Conservation (phyloP, 1,140 invertebrate species). For the Hirudo medicinalis region DNA sequence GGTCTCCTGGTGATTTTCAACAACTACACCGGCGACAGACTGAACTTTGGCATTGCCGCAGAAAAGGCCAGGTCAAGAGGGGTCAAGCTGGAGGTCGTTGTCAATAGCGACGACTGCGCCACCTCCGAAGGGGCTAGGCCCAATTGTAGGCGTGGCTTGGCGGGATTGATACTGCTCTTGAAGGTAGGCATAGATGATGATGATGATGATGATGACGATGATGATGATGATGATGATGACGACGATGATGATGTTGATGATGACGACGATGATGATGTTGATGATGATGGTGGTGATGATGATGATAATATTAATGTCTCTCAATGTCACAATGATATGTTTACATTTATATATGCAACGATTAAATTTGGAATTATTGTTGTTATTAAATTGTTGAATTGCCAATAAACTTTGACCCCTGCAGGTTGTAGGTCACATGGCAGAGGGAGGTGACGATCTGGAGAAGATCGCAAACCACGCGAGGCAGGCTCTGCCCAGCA, state of each 20-base stretch:
- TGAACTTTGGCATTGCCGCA: constrained; percentile 70
- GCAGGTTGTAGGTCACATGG: constrained; percentile 58
- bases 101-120: constrained; percentile 61
- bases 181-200: constrained; percentile 46
- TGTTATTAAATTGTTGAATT: background rate
- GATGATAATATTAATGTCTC: background rate
- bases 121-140: constrained; percentile 42
- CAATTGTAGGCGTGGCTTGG: constrained; percentile 58
- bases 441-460: constrained; percentile 50
- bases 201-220: no score
- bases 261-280: background rate
- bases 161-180: constrained; percentile 57
- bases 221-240: constrained; percentile 9
- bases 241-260: constrained; percentile 13
- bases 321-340: background rate
- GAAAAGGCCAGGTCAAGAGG: constrained; percentile 55
- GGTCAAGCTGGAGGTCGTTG: constrained; percentile 52
- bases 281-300: background rate
- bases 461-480: constrained; percentile 39
- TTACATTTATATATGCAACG: background rate
- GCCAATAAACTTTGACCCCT: background rate
- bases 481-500: constrained; percentile 31
- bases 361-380: no score
- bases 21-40: constrained; percentile 73
- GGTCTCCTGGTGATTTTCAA: constrained; percentile 61